A percentile compares a stretch with the other conserved stretches of the same genome.
phyloP scores from a whole-genome alignment of 2,888 invertebrate genomes.

The Brachyptera putata region DNA sequence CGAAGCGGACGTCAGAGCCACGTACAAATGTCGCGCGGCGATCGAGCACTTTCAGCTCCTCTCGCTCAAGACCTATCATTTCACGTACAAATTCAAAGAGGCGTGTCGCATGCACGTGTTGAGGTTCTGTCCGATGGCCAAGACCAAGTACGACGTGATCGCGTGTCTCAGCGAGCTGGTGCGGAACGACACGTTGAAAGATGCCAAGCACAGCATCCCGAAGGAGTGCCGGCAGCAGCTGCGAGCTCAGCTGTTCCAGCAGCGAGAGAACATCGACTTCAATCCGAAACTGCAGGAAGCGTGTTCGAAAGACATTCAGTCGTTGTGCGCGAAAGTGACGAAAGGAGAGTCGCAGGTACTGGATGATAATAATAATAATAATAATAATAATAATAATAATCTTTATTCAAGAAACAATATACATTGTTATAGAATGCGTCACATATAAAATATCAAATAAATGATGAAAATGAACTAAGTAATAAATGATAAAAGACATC shows the following conservation, averaged over 20 bases:
- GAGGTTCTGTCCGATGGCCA: conserved; percentile 48
- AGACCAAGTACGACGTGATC: conserved; percentile 62
- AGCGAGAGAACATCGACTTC: conserved; percentile 81
- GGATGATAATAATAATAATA: no score
- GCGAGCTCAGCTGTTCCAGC: conserved; percentile 84
- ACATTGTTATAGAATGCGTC: no score
- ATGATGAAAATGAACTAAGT: no score
- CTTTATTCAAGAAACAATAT: no score
- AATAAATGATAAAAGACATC: no score
- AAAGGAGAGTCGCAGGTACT: conserved; percentile 62
- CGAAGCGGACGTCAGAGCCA: conserved; percentile 71
- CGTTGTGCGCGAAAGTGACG: conserved; percentile 63
- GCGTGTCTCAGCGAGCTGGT: conserved; percentile 86
- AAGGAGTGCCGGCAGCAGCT: conserved; percentile 89
- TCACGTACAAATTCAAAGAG: conserved; percentile 91
- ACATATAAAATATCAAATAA: no score
- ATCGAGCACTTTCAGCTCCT: conserved; percentile 97
- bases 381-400: no score
- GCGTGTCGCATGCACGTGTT: conserved; percentile 81
- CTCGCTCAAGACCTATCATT: conserved; percentile 87
- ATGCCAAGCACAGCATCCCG: conserved; percentile 71
- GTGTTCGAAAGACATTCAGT: conserved; percentile 74
- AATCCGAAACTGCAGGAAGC: conserved; percentile 80
- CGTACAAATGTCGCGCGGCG: conserved; percentile 82
- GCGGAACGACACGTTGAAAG: conserved; percentile 78